These are phyloP conservation scores for Nephrotoma guestfalica DNA, from an alignment of 2,888 invertebrate species.

Conservation along the genomic window DNA sequence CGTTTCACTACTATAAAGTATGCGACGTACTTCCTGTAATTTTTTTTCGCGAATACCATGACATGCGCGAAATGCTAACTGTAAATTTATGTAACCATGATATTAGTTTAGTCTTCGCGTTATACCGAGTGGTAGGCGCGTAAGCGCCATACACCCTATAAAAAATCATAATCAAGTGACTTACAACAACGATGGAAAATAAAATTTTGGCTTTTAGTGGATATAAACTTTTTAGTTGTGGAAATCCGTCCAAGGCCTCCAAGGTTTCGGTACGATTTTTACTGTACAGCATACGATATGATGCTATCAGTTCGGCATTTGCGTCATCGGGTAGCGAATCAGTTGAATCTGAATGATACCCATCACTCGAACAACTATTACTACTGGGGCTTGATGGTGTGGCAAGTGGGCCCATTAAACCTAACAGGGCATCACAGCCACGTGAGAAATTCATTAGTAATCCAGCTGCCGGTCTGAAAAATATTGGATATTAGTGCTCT, in stretches of 20 bases:
- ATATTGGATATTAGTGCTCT: not conserved
- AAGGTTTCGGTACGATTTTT: constrained; percentile 72
- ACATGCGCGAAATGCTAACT: constrained; percentile 62
- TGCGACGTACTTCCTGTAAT: constrained; percentile 52
- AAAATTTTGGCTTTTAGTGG: constrained; percentile 90
- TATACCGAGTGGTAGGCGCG: constrained; percentile 6
- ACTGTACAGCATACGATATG: constrained; percentile 73
- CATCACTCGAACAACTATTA: constrained; percentile 54
- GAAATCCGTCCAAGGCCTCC: constrained; percentile 69
- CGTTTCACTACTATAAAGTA: constrained; percentile 34
- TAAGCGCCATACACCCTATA: constrained; percentile 8
- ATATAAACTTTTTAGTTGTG: constrained; percentile 66
- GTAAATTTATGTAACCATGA: constrained; percentile 10
- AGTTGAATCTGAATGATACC: constrained; percentile 73
- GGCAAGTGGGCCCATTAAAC: constrained; percentile 49
- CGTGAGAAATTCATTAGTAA: constrained; percentile 58
- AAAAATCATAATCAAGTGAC: constrained; percentile 25
- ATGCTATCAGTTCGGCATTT: constrained; percentile 53
- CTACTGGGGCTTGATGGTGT: constrained; percentile 33
- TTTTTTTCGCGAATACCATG: constrained; percentile 57
- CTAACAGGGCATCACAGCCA: constrained; percentile 59
- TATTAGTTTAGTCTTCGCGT: not conserved
- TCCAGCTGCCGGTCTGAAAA: constrained; percentile 49
- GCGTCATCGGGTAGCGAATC: constrained; percentile 27
- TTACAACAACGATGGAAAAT: constrained; percentile 90